Evolutionary conservation across 2,888 invertebrate genomes (phyloP).

Genomic region (Pachydiplax longipennis): DNA sequence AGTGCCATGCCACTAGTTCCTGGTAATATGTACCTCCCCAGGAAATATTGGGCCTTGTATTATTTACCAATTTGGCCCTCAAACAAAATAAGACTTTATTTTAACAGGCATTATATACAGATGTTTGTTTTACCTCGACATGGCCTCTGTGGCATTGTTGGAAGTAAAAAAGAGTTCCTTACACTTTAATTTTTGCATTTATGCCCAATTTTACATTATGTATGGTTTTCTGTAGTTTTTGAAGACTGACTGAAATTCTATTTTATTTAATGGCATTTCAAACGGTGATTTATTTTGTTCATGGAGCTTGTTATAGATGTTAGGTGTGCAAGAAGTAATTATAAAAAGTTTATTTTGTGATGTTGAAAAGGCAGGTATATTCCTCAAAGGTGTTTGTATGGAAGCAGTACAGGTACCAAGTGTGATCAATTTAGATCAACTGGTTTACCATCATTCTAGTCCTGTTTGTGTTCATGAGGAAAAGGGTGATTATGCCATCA

Average conservation of each 20-base stretch:
- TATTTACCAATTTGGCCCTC: slow-evolving; percentile 8
- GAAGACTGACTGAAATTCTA: slow-evolving; percentile 21
- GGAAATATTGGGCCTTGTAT: slow-evolving; percentile 16
- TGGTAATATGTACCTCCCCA: slow-evolving; percentile 29
- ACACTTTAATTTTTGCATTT: slow-evolving; percentile 27
- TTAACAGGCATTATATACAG: background rate
- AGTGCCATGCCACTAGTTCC: slow-evolving; percentile 30
- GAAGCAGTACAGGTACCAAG: background rate
- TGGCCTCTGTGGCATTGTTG: background rate
- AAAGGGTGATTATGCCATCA: slow-evolving; percentile 9
- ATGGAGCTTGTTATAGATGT: background rate
- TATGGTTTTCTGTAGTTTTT: slow-evolving; percentile 22
- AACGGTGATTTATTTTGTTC: background rate
- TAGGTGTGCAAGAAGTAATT: background rate
- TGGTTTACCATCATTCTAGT: slow-evolving; percentile 34
- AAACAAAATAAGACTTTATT: background rate
- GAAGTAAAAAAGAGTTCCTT: slow-evolving; percentile 27
- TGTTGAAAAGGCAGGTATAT: slow-evolving; percentile 15
- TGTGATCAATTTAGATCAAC: background rate
- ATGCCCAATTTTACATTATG: background rate
- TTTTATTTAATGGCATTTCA: slow-evolving; percentile 4
- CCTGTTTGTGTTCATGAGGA: slow-evolving; percentile 21
- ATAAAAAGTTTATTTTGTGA: slow-evolving; percentile 15
- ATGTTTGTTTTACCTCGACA: slow-evolving; percentile 22
- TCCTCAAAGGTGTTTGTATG: slow-evolving; percentile 9